Evolutionary conservation across 2,797 vertebrate species (phyloP).

Genomic region (Chelmon rostratus): DNA sequence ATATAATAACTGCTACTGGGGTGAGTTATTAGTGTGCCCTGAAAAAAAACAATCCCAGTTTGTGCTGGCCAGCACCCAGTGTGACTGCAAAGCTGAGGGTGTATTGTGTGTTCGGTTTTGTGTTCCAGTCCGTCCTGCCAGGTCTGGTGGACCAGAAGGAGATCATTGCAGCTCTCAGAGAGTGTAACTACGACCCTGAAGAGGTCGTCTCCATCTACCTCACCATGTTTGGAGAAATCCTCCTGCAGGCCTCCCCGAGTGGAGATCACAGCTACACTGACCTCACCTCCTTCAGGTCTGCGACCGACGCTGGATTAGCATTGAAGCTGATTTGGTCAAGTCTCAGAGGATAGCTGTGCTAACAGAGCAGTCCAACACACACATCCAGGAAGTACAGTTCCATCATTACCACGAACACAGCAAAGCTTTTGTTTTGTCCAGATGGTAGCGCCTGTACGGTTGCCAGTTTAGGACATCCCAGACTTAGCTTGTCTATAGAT

Average conservation of each 20-base stretch:
- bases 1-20: not conserved
- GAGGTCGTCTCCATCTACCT: constrained; percentile 82
- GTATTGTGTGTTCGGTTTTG: not conserved
- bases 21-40: too few species aligned
- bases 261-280: constrained; percentile 60
- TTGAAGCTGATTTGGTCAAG: not conserved
- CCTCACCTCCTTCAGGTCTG: constrained; percentile 75
- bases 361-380: too few species aligned
- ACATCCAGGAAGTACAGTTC: too few species aligned
- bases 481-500: too few species aligned
- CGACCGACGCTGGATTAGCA: not conserved
- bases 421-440: too few species aligned
- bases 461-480: too few species aligned
- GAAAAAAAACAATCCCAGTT: too few species aligned
- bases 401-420: too few species aligned
- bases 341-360: too few species aligned
- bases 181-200: constrained; percentile 82
- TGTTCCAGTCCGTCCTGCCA: constrained; percentile 71
- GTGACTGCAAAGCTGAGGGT: too few species aligned
- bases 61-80: not conserved
- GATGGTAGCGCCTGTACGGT: too few species aligned
- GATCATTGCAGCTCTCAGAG: constrained; percentile 79
- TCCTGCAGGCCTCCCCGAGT: constrained; percentile 58
- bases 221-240: constrained; percentile 80
- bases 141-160: constrained; percentile 81